Evolutionary conservation across 2,113 vertebrate species (phyloP), one percentile per base, ranked within the genome.

Genomic region (Progne subis): DNA sequence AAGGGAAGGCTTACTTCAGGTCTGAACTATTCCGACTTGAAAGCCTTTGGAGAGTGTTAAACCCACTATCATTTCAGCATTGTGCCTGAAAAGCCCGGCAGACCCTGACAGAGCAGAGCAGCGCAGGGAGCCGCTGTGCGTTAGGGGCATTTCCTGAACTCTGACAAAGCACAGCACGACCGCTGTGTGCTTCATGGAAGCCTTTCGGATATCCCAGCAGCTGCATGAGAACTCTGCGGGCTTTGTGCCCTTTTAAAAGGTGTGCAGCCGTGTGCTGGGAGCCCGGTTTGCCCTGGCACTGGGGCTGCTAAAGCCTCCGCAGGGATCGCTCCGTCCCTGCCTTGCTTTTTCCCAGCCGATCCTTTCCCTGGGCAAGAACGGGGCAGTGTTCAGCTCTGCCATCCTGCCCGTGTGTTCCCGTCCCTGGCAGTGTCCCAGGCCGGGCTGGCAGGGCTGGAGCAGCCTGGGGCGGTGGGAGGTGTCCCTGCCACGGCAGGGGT

Each of bases 1-100:
- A 90, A 96, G 97, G 97, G 92, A 67, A 96, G 90, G 44, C 69
- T 97, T 97, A 95, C 92, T 94, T 95, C 92, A 95, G 81, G 74
- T 82, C 90, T 96, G 79, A 97, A 96, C 59, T 87, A 96, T 97
- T 97, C 86, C 92, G 82, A 92, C 95, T 82, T 97, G 52, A 96
- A 97, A 97, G 92, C 76, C 23, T 87, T 92, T 87, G 67, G 17
- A 79, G 87, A 95, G 92, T 86, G 92, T 95, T 92, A 96, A 96
- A 93, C 60, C 56, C 74, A 41, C 79, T 56, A 31, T 79, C 37
- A 87, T 70, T 88, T 94, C 70, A 80, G 39, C 88, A 24, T 24
- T 67, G 78, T 56, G 82, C 46, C 64, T 90, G 46, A 3, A 50
- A 72, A 26, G 2, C 12, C 9, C 72, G 65, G 25, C 32, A 59